Evolutionary conservation across 2,888 invertebrate species (phyloP), one percentile per base, ranked within the genome.

Genomic region (Pristionchus maxplancki): DNA sequence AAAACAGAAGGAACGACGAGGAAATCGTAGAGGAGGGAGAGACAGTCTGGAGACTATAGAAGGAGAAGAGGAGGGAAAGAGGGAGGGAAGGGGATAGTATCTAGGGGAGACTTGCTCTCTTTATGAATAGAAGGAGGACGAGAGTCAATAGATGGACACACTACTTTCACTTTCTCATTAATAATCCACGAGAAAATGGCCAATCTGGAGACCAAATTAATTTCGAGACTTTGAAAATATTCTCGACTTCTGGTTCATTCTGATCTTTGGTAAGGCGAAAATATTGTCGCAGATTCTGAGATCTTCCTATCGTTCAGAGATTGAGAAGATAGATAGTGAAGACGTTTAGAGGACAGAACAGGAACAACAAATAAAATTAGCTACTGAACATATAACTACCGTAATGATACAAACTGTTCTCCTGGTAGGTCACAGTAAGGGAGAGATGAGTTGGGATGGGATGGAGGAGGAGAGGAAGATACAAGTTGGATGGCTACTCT

Each of bases 401-500:
- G 44, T 44, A 44, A 6, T 11, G 11, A 44, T 11, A 44, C 44
- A 6, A 44, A 44, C 11, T 6, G 44, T 9, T 44, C 8, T 44
- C 44, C 44, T 6, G 44, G 53, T 58, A 58, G 24, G 58, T 24
- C 58, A 58, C 24, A n/a, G 58, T n/a, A 1, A 24, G 58, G 24
- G 24, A 37, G 71, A 17, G 37, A 71, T 71, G 71, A 37, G 71
- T 34, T 71, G 20, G 71, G 71, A 71, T 64, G 31, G 28, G 11
- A n/a, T n/a, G n/a, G n/a, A 71, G 31, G 20, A 20, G 37, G 37
- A 71, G 9, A 37, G 24, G 37, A 37, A 37, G 71, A 71, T 71
- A 71, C 71, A 71, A 71, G 37, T 71, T 71, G 71, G 34, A 71
- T 71, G 71, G 71, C 71, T 37, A 71, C 71, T 71, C 71, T 11